These are phyloP conservation scores for Drosophila rubida DNA, from an alignment of 2,888 invertebrate genomes.

Conservation along the genomic window DNA sequence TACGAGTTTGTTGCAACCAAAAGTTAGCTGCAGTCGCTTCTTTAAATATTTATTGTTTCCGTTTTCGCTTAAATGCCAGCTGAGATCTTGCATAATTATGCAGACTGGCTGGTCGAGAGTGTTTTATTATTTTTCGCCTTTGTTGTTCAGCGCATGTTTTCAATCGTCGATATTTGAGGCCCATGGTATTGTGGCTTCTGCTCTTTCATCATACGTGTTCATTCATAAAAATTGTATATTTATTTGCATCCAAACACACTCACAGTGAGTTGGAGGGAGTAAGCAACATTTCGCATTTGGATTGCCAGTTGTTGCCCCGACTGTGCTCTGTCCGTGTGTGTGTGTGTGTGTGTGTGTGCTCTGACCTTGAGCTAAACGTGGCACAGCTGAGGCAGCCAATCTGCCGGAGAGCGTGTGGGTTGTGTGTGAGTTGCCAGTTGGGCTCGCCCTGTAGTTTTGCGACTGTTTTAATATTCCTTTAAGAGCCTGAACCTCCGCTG, in stretches of 20 bases:
- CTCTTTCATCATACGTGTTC: constrained; percentile 79
- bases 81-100: background rate
- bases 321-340: too few relatives aligned
- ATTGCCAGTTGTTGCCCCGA: constrained; percentile 21
- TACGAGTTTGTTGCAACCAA: too few relatives aligned
- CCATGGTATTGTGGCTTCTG: constrained; percentile 53
- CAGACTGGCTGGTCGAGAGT: background rate
- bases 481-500: constrained; percentile 41
- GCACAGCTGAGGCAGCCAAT: constrained; percentile 47
- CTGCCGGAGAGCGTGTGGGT: background rate
- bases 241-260: constrained; percentile 68
- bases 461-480: constrained; percentile 74
- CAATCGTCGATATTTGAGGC: constrained; percentile 15
- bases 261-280: constrained; percentile 16
- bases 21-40: background rate
- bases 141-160: background rate
- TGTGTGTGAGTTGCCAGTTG: background rate
- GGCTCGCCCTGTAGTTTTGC: constrained; percentile 21
- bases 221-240: constrained; percentile 80
- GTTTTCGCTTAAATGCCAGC: background rate
- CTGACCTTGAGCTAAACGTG: constrained; percentile 70
- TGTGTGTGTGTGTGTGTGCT: constrained; percentile 32
- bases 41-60: background rate
- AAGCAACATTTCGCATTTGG: constrained; percentile 27
- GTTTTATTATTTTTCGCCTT: constrained; percentile 1